Conservation (phyloP, 2,113 vertebrate genomes). For the Anoplopoma fimbria region DNA sequence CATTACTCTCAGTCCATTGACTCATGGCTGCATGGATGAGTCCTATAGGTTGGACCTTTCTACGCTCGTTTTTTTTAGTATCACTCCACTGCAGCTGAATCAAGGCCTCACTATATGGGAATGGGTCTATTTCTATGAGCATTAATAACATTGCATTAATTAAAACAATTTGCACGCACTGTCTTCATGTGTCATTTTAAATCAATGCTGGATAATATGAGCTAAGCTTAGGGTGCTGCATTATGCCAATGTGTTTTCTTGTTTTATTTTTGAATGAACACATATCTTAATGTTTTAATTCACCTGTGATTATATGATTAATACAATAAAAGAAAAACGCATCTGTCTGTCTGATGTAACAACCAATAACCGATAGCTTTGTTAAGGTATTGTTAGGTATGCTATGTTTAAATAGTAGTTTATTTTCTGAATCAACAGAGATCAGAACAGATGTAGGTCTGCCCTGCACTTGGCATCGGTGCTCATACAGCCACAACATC, state of each 20-base stretch:
- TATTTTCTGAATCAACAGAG: constrained; percentile 72
- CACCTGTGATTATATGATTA: not conserved
- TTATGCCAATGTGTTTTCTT: not conserved
- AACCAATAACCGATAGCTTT: not conserved
- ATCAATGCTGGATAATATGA: constrained; percentile 2
- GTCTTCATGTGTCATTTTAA: constrained; percentile 28
- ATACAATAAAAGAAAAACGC: not conserved
- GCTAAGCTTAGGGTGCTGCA: not conserved
- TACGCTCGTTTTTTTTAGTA: constrained; percentile 30
- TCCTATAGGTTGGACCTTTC: constrained; percentile 31
- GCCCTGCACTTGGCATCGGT: constrained; percentile 62
- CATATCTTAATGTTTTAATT: constrained; percentile 4
- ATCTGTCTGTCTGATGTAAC: constrained; percentile 26
- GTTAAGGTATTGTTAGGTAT: constrained; percentile 14
- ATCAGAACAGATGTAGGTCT: constrained; percentile 69
- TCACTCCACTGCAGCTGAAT: constrained; percentile 38
- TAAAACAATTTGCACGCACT: constrained; percentile 8
- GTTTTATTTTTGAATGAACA: not conserved
- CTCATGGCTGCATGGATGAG: constrained; percentile 49
- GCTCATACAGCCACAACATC: constrained; percentile 73
- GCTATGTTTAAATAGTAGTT: constrained; percentile 1
- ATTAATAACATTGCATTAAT: constrained; percentile 33
- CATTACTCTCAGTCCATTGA: constrained; percentile 59
- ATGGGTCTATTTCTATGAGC: not conserved
- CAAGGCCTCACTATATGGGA: constrained; percentile 13